phyloP scores from a whole-genome alignment of 1,140 invertebrate genomes.

The Liolophura sinensis region DNA sequence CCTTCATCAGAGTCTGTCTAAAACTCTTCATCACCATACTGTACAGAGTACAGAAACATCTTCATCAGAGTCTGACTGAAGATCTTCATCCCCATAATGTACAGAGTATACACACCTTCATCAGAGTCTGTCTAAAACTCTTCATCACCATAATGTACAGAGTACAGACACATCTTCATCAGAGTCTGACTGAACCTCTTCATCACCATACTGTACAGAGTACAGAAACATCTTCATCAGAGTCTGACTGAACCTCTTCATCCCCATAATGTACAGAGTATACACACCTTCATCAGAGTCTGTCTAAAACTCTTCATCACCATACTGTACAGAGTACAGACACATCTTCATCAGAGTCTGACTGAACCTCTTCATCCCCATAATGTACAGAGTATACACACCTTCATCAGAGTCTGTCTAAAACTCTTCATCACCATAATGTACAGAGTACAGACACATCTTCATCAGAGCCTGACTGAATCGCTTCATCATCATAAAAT shows the following conservation, averaged over 20 bases:
- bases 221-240: constrained; percentile 54
- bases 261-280: constrained; percentile 91
- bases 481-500: constrained; percentile 83
- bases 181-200: constrained; percentile 72
- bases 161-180: constrained; percentile 6
- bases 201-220: constrained; percentile 88
- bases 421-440: constrained; percentile 84
- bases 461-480: constrained; percentile 65
- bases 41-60: too few relatives aligned
- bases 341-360: constrained; percentile 26
- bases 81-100: constrained; percentile 83
- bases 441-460: constrained; percentile 49
- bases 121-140: constrained; percentile 69
- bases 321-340: too few relatives aligned
- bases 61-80: constrained; percentile 66
- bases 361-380: constrained; percentile 86
- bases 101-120: constrained; percentile 68
- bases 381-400: constrained; percentile 74
- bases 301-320: constrained; percentile 81
- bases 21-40: constrained; percentile 84
- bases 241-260: constrained; percentile 78
- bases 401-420: constrained; percentile 58
- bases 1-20: constrained; percentile 58
- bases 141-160: constrained; percentile 77
- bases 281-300: constrained; percentile 45